Conservation (phyloP, 2,888 invertebrate genomes). For the Euzophera pinguis region DNA sequence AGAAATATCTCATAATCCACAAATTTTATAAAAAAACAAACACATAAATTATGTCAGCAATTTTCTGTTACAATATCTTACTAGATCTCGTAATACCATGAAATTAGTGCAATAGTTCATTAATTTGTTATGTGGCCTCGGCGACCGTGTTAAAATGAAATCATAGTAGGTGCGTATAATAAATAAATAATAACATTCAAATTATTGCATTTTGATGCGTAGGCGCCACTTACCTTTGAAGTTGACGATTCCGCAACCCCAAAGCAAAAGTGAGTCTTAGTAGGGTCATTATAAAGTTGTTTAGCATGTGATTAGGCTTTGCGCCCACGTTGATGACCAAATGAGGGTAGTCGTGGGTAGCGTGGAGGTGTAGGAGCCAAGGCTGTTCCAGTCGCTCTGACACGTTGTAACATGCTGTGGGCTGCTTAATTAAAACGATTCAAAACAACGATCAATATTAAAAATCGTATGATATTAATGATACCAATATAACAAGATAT, state of each 20-base stretch:
- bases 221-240: conserved; percentile 59
- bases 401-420: conserved; percentile 63
- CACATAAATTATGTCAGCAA: too few species aligned
- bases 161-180: conserved; percentile 27
- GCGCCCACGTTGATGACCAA: conserved; percentile 74
- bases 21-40: too few species aligned
- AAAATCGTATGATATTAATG: conserved; percentile 20
- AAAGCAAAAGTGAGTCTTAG: conserved; percentile 60
- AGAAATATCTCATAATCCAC: too few species aligned
- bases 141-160: conserved; percentile 28
- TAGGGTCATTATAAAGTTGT: conserved; percentile 69
- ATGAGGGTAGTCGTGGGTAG: conserved; percentile 77
- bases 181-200: conserved; percentile 43
- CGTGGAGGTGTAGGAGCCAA: conserved; percentile 75
- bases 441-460: conserved; percentile 51
- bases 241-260: conserved; percentile 63
- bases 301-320: conserved; percentile 65
- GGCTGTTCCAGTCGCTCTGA: conserved; percentile 71
- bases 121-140: conserved; percentile 17
- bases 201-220: conserved; percentile 54
- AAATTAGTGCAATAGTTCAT: conserved; percentile 3
- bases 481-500: neutral
- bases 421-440: conserved; percentile 69
- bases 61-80: too few species aligned
- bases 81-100: neutral